Percentiles rank a stretch among this genome's conserved stretches.
phyloP scores from a whole-genome alignment of 2,888 invertebrate genomes.

The Cyclophora albipunctata region DNA sequence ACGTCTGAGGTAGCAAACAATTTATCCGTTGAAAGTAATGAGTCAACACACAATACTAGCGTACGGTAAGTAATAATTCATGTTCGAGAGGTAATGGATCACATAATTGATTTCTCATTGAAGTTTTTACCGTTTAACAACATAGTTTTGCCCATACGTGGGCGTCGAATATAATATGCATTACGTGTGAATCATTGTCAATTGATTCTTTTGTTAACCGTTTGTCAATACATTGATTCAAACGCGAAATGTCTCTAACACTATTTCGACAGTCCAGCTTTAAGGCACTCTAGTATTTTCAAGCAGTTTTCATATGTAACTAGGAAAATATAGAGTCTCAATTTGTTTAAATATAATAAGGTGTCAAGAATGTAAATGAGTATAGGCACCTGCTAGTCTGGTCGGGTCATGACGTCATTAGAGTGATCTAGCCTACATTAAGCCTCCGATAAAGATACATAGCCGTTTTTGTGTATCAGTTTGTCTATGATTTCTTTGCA shows the following conservation, averaged over 20 bases:
- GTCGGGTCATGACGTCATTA: constrained; percentile 50
- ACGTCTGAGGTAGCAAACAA: too few relatives aligned
- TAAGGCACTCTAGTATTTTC: constrained; percentile 7
- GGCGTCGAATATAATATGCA: constrained; percentile 24
- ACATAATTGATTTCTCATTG: constrained; percentile 39
- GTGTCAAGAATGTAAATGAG: constrained; percentile 54
- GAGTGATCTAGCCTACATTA: constrained; percentile 37
- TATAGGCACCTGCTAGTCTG: constrained; percentile 66
- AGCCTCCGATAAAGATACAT: constrained; percentile 31
- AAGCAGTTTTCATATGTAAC: constrained; percentile 16
- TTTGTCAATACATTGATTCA: constrained; percentile 9
- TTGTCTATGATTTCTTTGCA: constrained; percentile 14
- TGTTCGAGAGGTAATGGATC: constrained; percentile 19
- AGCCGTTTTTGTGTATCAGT: constrained; percentile 8
- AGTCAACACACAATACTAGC: constrained; percentile 12
- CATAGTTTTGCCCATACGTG: constrained; percentile 38
- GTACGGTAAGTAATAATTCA: constrained; percentile 30
- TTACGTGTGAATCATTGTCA: constrained; percentile 19
- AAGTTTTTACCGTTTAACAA: constrained; percentile 52
- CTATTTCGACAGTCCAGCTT: constrained; percentile 20
- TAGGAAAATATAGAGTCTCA: constrained; percentile 16
- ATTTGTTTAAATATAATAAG: constrained; percentile 18
- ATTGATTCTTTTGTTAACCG: constrained; percentile 14
- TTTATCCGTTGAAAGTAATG: constrained; percentile 1
- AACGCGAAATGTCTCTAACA: constrained; percentile 20